Evolutionary conservation across 2,888 invertebrate genomes (phyloP), one percentile per base, ranked within the genome.

Genomic region (Dichetophora obliterata): DNA sequence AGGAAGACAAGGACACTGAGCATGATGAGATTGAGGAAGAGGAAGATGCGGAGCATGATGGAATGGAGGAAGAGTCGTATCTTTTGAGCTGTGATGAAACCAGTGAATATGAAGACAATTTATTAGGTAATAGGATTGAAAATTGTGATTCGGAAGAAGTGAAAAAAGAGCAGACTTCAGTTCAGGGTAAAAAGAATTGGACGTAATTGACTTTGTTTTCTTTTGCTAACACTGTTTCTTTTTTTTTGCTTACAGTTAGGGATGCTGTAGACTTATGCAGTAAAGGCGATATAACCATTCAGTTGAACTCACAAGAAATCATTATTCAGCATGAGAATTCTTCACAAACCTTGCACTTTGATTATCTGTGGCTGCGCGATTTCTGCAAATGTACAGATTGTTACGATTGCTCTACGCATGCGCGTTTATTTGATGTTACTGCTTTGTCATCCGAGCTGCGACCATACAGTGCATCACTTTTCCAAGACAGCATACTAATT

Each of bases 351-450:
- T 27, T 74, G n/a, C 43, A 24, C 3, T 52, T 76, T 11, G 71
- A 80, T 65, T 43, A 72, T 31, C 52, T 77, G 52, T 78, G 77
- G 77, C 43, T 80, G 16, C 77, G 78, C 14, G 74, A 74, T 34
- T 48, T 70, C 8, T 80, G 80, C 59, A 68, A 37, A 48, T 80
- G 78, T 50, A 6, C 54, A 1, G 43, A 75, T n/a, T 80, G 80
- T 57, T 77, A 66, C 27, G 68, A 76, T 59, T 8, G 11, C 2
- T 19, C 16, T 0, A 48, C 48, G 19, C 52, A 19, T 54, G 63
- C 27, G 11, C 70, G 75, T 0, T 74, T 63, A 22, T 54, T 27
- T 11, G 65, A 65, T 72, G 63, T 75, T 2, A 76, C 52, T 43
- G 74, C 73, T 4, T 31, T 48, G 14, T 16, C 63, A 2, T 19